phyloP scores from a whole-genome alignment of 1,140 invertebrate genomes.

The Akabosia matsudoensis region DNA sequence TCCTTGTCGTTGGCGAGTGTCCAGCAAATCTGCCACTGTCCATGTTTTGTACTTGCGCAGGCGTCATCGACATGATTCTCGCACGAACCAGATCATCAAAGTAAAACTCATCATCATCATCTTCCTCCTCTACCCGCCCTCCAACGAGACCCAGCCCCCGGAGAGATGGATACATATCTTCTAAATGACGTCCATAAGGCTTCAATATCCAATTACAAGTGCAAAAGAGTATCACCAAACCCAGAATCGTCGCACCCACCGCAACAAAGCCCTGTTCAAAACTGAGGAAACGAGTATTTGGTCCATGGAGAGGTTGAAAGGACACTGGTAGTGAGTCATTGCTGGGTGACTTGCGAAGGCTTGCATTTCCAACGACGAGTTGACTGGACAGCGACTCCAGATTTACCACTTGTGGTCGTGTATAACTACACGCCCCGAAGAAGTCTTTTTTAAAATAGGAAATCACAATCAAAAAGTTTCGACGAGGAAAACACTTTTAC shows the following conservation, averaged over 20 bases:
- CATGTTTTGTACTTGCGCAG: neutral
- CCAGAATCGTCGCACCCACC: neutral
- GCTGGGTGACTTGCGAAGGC: neutral
- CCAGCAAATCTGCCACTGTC: neutral
- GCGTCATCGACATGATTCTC: neutral
- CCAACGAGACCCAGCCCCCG: neutral
- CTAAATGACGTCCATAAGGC: conserved; percentile 11
- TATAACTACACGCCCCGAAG: too few relatives aligned
- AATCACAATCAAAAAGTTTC: neutral
- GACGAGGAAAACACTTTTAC: too few relatives aligned
- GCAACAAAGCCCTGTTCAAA: conserved; percentile 4
- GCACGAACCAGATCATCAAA: neutral
- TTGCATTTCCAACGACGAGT: neutral
- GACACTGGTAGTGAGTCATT: neutral
- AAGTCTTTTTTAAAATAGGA: too few relatives aligned
- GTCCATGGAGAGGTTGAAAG: neutral
- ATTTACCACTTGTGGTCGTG: neutral
- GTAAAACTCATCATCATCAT: neutral
- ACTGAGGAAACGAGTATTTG: neutral
- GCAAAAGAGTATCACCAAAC: neutral
- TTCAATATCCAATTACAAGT: conserved; percentile 15
- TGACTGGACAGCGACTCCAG: neutral
- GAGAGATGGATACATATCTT: neutral
- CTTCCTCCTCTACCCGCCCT: neutral
- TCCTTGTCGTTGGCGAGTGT: neutral